A percentile compares a stretch with the other conserved stretches of the same genome.
Conservation (phyloP, 35 echinoderm and acorn worm genomes). For the Apostichopus parvimensis region DNA sequence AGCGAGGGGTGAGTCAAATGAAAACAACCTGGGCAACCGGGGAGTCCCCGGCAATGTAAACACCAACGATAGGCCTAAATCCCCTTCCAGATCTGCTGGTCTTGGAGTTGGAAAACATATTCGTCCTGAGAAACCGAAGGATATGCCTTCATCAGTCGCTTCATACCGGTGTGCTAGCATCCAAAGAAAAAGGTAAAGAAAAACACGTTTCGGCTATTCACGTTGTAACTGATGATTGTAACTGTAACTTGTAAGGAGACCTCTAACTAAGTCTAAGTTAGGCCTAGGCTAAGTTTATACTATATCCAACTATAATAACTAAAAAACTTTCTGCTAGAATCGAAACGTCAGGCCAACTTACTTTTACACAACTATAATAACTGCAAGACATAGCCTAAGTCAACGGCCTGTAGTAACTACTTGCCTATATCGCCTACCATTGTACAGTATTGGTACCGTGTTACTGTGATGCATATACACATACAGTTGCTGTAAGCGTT, state of each 20-base stretch:
- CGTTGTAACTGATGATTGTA: neutral
- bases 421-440: too few species aligned
- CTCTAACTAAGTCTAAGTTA: neutral
- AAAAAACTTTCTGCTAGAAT: neutral
- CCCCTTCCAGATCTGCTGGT: neutral
- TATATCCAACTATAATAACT: neutral
- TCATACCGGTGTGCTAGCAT: neutral
- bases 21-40: neutral
- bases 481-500: too few species aligned
- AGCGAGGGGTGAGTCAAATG: neutral
- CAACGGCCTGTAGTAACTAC: too few species aligned
- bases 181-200: neutral
- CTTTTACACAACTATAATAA: too few species aligned
- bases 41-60: slow-evolving; percentile 8
- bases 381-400: too few species aligned
- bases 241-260: neutral
- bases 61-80: neutral
- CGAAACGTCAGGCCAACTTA: too few species aligned
- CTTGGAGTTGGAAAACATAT: neutral
- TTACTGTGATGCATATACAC: too few species aligned
- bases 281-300: neutral
- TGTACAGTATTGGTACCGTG: too few species aligned
- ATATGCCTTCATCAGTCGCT: neutral
- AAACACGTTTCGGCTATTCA: too few species aligned
- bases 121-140: too few species aligned